Evolutionary conservation across 2,113 vertebrate genomes (phyloP), one percentile per base, ranked within the genome.

Genomic region (Hippocampus guttulatus): DNA sequence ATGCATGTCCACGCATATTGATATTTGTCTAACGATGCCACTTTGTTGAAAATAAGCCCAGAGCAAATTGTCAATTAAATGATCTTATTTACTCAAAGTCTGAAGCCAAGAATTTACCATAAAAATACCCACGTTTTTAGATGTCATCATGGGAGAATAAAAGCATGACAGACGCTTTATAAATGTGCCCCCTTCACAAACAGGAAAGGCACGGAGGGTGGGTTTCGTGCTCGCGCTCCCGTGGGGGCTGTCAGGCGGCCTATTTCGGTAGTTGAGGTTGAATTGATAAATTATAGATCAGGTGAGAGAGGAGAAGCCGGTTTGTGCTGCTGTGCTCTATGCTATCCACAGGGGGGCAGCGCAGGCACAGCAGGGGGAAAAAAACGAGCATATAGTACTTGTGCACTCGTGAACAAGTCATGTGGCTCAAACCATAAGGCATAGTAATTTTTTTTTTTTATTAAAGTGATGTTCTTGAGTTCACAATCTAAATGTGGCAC

Each of bases 321-420:
- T 57, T 64, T 69, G 60, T 72, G 67, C 5, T 0, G 85, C 33
- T 63, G 55, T 79, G 76, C 85, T 87, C 82, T 74, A 80, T 84
- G 76, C 68, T 84, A 67, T 78, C 90, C 85, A 89, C 88, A 89
- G 89, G 87, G 87, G 88, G 91, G 91, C 86, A 88, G 83, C 82
- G 76, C 33, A 86, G 77, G 77, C 61, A 67, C 65, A 65, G 67
- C 25, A 41, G 18, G 27, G 12, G 11, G 43, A 45, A 45, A 45
- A 33, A 33, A 33, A 33, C 30, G 0, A 33, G 30, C 5, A 33
- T 33, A 5, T 3, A 33, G 30, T 33, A 5, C 3, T 5, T 30
- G 30, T 30, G 30, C 30, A 30, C 30, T 30, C 2, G 30, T 30
- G 30, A 30, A 30, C 30, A 30, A 33, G 30, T 33, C 30, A 3